Evolutionary conservation across 2,113 vertebrate species (phyloP), one percentile per base, ranked within the genome.

Genomic region (Ptilorrhoa leucosticta): DNA sequence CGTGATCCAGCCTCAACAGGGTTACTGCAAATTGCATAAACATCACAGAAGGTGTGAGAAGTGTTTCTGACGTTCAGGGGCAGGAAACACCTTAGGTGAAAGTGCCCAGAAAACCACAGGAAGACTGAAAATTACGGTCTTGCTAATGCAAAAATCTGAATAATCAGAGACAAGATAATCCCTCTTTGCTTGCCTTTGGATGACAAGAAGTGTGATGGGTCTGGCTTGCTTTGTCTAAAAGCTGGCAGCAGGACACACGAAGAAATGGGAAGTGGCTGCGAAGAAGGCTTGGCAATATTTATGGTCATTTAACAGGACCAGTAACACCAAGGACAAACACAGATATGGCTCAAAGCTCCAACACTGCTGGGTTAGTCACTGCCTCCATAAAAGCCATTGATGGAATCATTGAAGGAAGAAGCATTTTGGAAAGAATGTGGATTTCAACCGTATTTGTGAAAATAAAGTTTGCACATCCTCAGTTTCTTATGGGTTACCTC

Each of bases 71-170:
- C 13, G 4, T 54, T 83, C 10, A 54, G 40, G 28, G 6, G 23
- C 7, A 3, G 24, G 14, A 37, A 83, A 66, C 0, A 1, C 0
- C 0, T 65, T 13, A 11, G 8, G 9, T 56, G 45, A 39, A 50
- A 89, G 81, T 26, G 11, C 30, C 31, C 13, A 47, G 40, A 70
- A 70, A 79, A 56, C 5, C 31, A 18, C 1, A 23, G 9, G 21
- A 47, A 61, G 3, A 28, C 7, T 0, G 8, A 54, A 47, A 76
- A 68, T 24, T 40, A 13, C 20, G 35, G n/a, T 7, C 15, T 10
- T 35, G 13, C 13, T 15, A 64, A 30, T 22, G 26, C 2, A 58
- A 85, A 85, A 89, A 66, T 4, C 7, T 54, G 56, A 63, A 45
- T 37, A 2, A 6, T 35, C 10, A 37, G 20, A 50, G 42, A 40